Evolutionary conservation across 2,113 vertebrate genomes (phyloP).

Genomic region (Formicarius rufipectus): DNA sequence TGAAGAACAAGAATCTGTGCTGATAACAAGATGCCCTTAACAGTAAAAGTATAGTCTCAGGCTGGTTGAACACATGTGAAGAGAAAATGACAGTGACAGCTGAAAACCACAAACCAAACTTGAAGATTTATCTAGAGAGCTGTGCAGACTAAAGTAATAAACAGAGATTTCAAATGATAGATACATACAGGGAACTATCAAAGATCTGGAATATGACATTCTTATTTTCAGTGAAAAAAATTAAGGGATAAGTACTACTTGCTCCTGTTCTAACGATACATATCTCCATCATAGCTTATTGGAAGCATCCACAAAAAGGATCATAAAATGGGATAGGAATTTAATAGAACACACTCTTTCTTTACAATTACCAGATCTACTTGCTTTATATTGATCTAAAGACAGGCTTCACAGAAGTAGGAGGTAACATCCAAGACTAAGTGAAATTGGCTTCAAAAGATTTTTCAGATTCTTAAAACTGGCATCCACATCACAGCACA

Average conservation of each 20-base stretch:
- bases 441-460: neutral
- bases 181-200: neutral
- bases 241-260: neutral
- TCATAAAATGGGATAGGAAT: neutral
- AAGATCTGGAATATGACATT: neutral
- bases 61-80: neutral
- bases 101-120: neutral
- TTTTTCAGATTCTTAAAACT: neutral
- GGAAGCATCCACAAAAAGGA: neutral
- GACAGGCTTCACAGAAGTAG: neutral
- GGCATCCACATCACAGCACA: neutral
- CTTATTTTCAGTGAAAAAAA: neutral
- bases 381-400: neutral
- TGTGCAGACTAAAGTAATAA: neutral
- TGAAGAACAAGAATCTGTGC: neutral
- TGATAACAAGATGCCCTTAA: neutral
- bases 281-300: neutral
- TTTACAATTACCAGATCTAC: conserved; percentile 1
- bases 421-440: neutral
- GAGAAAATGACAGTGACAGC: neutral
- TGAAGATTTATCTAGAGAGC: neutral
- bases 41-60: neutral
- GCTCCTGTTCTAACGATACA: neutral
- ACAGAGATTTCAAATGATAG: neutral
- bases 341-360: neutral